A percentile compares a stretch with the other conserved stretches of the same genome.
phyloP scores from a whole-genome alignment of 2,113 vertebrate genomes.

The Cercopithecus mona region DNA sequence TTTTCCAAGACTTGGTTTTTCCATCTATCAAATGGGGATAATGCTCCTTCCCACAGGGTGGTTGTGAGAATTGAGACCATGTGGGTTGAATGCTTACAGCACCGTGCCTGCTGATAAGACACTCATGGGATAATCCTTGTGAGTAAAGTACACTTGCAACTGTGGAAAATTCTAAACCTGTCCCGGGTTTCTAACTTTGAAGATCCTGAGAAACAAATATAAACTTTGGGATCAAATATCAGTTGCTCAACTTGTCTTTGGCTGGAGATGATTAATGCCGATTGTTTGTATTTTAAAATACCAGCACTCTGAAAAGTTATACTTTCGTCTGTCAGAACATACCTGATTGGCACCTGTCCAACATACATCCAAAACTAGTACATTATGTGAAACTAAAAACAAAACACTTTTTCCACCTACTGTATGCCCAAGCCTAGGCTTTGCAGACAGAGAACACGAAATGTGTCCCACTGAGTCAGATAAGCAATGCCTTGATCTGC shows the following conservation, averaged over 20 bases:
- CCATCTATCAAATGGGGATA: background rate
- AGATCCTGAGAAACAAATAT: conserved; percentile 48
- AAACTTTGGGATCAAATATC: conserved; percentile 46
- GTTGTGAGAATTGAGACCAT: background rate
- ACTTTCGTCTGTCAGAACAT: background rate
- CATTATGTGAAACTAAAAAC: background rate
- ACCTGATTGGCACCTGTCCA: background rate
- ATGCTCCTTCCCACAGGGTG: too few relatives aligned
- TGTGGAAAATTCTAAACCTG: conserved; percentile 58
- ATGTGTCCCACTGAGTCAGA: background rate
- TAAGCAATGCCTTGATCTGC: background rate
- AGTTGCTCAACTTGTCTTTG: conserved; percentile 48
- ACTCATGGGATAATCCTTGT: background rate
- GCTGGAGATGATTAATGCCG: background rate
- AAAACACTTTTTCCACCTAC: background rate
- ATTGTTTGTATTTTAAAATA: background rate
- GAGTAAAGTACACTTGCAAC: conserved; percentile 6
- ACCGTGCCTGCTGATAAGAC: background rate
- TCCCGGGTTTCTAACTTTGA: conserved; percentile 35
- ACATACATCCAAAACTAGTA: background rate
- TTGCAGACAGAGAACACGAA: background rate
- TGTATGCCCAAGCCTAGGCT: background rate
- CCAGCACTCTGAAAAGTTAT: background rate
- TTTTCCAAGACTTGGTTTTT: conserved; percentile 29
- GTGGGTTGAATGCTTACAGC: background rate